phyloP scores from a whole-genome alignment of 2,797 vertebrate species.

The Anisognathus igniventris region DNA sequence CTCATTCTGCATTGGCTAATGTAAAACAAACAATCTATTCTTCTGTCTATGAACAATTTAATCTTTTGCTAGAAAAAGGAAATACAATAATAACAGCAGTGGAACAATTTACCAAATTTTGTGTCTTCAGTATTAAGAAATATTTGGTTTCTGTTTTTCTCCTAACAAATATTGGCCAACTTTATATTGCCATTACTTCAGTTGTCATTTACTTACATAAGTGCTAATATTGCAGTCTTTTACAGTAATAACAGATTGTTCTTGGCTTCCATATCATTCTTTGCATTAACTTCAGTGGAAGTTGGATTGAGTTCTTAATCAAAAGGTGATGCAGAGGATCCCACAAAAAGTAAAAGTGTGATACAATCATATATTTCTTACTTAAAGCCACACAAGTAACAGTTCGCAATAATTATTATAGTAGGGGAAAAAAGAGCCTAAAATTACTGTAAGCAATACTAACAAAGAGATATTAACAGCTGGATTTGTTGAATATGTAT shows the following conservation, averaged over 20 bases:
- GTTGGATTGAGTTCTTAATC: slow-evolving; percentile 30
- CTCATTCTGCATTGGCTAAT: not conserved
- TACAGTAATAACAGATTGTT: slow-evolving; percentile 9
- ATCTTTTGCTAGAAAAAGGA: not conserved
- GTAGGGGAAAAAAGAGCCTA: not conserved
- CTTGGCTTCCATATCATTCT: not conserved
- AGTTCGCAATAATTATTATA: not conserved
- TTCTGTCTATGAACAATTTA: not conserved
- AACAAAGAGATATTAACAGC: not conserved
- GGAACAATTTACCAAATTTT: not conserved
- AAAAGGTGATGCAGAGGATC: slow-evolving; percentile 22
- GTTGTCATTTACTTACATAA: not conserved
- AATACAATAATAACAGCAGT: not conserved
- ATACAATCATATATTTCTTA: not conserved
- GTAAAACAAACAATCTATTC: not conserved
- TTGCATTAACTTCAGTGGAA: slow-evolving; percentile 17
- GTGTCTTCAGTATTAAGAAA: not conserved
- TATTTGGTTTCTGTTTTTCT: not conserved
- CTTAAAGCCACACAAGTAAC: not conserved
- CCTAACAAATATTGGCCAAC: not conserved
- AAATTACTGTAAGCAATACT: not conserved
- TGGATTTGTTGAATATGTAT: not conserved
- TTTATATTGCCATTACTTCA: not conserved
- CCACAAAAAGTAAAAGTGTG: not conserved
- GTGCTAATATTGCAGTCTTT: not conserved